phyloP scores from a whole-genome alignment of 1,140 invertebrate species.

The Schlechtendalia chinensis region DNA sequence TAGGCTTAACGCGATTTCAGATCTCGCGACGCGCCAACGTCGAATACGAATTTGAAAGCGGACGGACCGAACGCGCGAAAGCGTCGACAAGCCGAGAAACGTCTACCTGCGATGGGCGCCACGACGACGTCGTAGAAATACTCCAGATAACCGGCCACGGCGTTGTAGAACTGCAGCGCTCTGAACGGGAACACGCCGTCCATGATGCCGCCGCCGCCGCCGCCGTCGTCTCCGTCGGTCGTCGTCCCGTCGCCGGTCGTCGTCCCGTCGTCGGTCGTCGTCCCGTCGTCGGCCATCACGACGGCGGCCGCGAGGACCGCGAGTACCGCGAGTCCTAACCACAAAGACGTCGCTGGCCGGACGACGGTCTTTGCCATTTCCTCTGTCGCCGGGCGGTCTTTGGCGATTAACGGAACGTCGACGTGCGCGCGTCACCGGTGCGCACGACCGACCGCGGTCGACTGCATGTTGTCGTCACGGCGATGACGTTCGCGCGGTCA shows the following conservation, averaged over 20 bases:
- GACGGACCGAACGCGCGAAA: too few relatives aligned
- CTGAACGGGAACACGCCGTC: conserved; percentile 2
- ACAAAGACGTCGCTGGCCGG: background rate
- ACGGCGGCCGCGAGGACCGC: background rate
- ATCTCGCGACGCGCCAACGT: too few relatives aligned
- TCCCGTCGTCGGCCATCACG: background rate
- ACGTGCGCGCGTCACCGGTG: too few relatives aligned
- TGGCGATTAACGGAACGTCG: too few relatives aligned
- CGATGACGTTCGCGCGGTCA: too few relatives aligned
- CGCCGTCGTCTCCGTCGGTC: background rate
- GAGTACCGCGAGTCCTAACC: background rate
- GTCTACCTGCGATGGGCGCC: conserved; percentile 26
- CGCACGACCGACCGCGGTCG: too few relatives aligned
- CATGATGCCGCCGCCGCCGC: background rate
- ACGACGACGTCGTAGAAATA: conserved; percentile 24
- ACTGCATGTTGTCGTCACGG: too few relatives aligned
- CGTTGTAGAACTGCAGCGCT: conserved; percentile 30
- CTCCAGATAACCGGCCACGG: conserved; percentile 23
- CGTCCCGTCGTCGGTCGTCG: background rate
- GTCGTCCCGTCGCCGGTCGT: background rate
- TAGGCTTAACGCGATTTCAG: too few relatives aligned
- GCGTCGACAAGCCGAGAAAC: too few relatives aligned
- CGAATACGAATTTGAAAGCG: too few relatives aligned
- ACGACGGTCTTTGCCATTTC: background rate
- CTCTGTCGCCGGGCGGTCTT: too few relatives aligned